Evolutionary conservation across 2,888 invertebrate genomes (phyloP).

Genomic region (Xiphydria camelus): DNA sequence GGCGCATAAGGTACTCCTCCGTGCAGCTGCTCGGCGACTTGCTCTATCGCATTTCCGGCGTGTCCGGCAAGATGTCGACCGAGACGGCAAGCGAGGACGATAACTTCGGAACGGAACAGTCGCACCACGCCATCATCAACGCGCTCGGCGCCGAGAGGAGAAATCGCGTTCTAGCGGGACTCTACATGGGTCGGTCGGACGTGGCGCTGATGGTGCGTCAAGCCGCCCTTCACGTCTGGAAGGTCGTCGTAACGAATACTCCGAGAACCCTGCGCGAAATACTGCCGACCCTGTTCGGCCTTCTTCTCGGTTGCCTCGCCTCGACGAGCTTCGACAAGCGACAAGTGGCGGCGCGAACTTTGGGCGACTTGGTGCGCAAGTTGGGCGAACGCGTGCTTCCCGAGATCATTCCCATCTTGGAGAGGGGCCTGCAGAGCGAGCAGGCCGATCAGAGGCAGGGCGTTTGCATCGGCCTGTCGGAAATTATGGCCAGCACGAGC

Average conservation of each 20-base stretch:
- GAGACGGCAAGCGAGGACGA: constrained; percentile 98
- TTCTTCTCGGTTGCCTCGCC: constrained; percentile 91
- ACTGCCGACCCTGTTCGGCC: constrained; percentile 88
- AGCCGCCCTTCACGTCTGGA: constrained; percentile 98
- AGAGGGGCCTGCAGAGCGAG: constrained; percentile 88
- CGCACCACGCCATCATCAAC: constrained; percentile 86
- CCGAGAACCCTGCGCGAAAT: constrained; percentile 96
- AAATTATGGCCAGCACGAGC: constrained; percentile 96
- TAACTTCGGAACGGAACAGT: constrained; percentile 97
- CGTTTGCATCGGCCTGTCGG: constrained; percentile 96
- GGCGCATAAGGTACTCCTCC: constrained; percentile 92
- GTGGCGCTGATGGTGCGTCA: constrained; percentile 96
- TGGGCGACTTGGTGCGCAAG: constrained; percentile 96
- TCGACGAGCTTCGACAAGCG: constrained; percentile 95
- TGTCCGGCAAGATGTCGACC: constrained; percentile 98
- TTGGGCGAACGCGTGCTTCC: constrained; percentile 96
- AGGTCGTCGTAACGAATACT: constrained; percentile 97
- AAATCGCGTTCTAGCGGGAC: constrained; percentile 89
- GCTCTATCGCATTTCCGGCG: constrained; percentile 94
- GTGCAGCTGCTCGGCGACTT: constrained; percentile 95
- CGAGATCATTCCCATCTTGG: constrained; percentile 97
- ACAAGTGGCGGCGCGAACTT: constrained; percentile 93
- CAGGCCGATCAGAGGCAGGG: constrained; percentile 96
- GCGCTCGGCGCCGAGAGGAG: constrained; percentile 87
- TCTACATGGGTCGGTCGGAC: constrained; percentile 97